Conservation (phyloP, 1,140 invertebrate genomes). For the Ceratosolen fusciceps region DNA sequence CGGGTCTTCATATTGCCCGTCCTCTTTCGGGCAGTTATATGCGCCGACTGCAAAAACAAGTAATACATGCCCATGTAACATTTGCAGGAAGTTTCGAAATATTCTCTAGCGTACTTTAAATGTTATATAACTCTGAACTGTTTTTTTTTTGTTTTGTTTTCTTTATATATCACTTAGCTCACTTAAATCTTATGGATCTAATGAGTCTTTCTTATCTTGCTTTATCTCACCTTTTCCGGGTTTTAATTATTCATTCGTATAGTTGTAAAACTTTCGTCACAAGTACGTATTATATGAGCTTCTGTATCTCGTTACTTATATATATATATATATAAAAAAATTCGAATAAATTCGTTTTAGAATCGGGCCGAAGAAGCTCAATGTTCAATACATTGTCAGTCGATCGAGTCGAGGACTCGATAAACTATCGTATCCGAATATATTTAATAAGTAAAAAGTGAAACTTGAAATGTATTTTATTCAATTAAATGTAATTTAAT, state of each 20-base stretch:
- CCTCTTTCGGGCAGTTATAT: conserved; percentile 81
- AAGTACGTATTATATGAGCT: too few relatives aligned
- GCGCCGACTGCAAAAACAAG: conserved; percentile 72
- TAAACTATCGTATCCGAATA: too few relatives aligned
- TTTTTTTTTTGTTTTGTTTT: not conserved
- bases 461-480: too few relatives aligned
- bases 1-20: conserved; percentile 84
- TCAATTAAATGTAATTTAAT: too few relatives aligned
- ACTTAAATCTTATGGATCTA: not conserved
- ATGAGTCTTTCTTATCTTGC: not conserved
- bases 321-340: too few relatives aligned
- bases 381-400: too few relatives aligned
- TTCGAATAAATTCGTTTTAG: too few relatives aligned
- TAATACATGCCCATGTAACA: not conserved
- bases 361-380: too few relatives aligned
- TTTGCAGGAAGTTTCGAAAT: not conserved
- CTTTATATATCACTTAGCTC: too few relatives aligned
- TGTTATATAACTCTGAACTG: not conserved
- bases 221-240: not conserved
- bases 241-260: not conserved
- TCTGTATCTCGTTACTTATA: too few relatives aligned
- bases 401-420: too few relatives aligned
- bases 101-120: not conserved
- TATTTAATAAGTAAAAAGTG: too few relatives aligned
- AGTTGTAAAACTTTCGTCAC: not conserved